Base-by-base conservation (phyloP, 2,888 invertebrate genomes). In the Drosophila ezoana region DNA sequence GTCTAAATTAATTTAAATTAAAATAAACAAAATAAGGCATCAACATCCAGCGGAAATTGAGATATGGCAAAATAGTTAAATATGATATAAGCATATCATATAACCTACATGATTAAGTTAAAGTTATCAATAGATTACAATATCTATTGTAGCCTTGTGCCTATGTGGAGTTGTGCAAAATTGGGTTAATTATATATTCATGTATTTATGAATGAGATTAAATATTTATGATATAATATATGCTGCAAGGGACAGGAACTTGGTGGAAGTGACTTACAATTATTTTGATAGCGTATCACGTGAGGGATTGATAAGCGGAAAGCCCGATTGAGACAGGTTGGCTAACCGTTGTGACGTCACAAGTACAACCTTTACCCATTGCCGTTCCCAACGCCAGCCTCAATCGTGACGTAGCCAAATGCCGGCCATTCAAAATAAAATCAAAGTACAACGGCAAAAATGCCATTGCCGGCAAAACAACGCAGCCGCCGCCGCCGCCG, bases 381-480 rank as follows among this genome's bases (percentile, higher is more conserved):
- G 28, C 28, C 28, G 6, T 28, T 28, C 28, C 35, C 14, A 16
- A 10, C 16, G 16, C 11, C 41, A 10, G 38, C 43, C 33, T 2
- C 9, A 9, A 18, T 35, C 33, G 58, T 76, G 74, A 74, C 76
- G 76, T 70, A 37, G 64, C 43, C 9, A 8, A 52, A 44, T 48
- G 75, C 37, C 76, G 47, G 32, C 40, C 38, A 67, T 60, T 72
- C 67, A 41, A 60, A 68, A 61, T 58, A 43, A 68, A 64, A 61
- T 71, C 76, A 71, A 74, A 74, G 76, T 74, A 76, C 74, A 74
- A 75, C 32, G 47, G 51, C 59, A 64, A 40, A 53, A 37, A 32
- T 48, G 33, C 38, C 73, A 67, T 45, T 37, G 54, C 33, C 59
- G 13, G 28, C 28, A 28, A 28, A 28, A 28, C 28, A 28, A 8